Evolutionary conservation across 1,140 invertebrate species (phyloP), one percentile per base, ranked within the genome.

Genomic region (Druon quercuslanigerum): DNA sequence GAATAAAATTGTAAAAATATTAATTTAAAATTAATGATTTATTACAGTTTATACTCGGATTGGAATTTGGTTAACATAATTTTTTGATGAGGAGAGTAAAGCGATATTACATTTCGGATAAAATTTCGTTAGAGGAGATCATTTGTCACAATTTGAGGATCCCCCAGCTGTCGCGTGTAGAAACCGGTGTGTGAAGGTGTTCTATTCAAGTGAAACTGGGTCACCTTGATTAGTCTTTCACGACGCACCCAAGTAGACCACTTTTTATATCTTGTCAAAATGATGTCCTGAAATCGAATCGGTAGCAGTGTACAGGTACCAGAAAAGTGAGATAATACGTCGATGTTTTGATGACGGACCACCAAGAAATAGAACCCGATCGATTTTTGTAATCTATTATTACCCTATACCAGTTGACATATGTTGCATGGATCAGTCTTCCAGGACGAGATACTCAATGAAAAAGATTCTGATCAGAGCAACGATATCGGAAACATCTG

Each of bases 401-500:
- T 60, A 25, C 20, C 6, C 20, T 60, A 25, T 40, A 13, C 9
- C 9, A 4, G 56, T 11, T 13, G 25, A 20, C 56, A 57, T 13
- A 17, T 60, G 57, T 60, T 25, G 11, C 20, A 13, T 16, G 57
- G 12, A 60, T 3, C 57, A 33, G 13, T 40, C 20, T 25, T 40
- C 3, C 13, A 11, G 6, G 3, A 40, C 14, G 8, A 66, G 46
- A 66, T 66, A 5, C 25, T 66, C 40, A 40, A 66, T 66, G 60
- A 40, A 66, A 66, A 66, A 66, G 60, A 66, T 66, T 66, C n/a
- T n/a, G 60, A 66, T 66, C 60, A 66, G 0, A 46, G 16, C 25
- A 25, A 25, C 19, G 60, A 66, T 66, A 66, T 66, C 60, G 60
- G 25, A 66, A 66, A 66, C 60, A 66, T 66, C 60, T 66, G 60